Percentiles rank a stretch among this genome's conserved stretches.
phyloP scores from a whole-genome alignment of 1,140 invertebrate species.

The Planococcus citri region DNA sequence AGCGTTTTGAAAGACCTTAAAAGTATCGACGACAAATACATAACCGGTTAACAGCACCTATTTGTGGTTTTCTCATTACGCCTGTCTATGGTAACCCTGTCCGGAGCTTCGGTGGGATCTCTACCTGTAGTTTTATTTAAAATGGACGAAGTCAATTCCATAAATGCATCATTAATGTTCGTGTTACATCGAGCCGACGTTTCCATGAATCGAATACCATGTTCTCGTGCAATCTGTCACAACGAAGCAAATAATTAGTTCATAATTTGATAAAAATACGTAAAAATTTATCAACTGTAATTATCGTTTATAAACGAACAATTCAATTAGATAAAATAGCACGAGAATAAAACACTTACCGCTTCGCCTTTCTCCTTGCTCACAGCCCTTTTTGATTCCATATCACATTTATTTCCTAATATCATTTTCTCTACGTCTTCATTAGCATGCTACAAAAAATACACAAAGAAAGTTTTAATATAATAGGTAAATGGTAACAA shows the following conservation, averaged over 20 bases:
- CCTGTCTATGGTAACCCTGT: conserved; percentile 42
- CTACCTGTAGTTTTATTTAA: conserved; percentile 66
- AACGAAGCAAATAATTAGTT: conserved; percentile 30
- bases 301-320: too few relatives aligned
- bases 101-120: conserved; percentile 50
- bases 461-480: conserved; percentile 15
- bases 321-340: neutral
- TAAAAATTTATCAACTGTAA: too few relatives aligned
- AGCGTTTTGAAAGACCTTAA: conserved; percentile 19
- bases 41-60: conserved; percentile 27
- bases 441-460: conserved; percentile 81
- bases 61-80: conserved; percentile 26
- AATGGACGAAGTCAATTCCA: conserved; percentile 92
- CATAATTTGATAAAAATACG: neutral
- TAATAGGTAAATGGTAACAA: neutral
- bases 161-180: conserved; percentile 95
- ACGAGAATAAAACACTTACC: conserved; percentile 44
- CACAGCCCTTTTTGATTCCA: conserved; percentile 92
- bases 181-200: conserved; percentile 97
- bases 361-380: conserved; percentile 76
- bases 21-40: conserved; percentile 16
- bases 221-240: conserved; percentile 91
- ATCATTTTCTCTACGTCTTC: conserved; percentile 99
- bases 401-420: conserved; percentile 98
- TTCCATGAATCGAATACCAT: conserved; percentile 96